Evolutionary conservation across 2,113 vertebrate genomes (phyloP).

Genomic region (Tyto alba): DNA sequence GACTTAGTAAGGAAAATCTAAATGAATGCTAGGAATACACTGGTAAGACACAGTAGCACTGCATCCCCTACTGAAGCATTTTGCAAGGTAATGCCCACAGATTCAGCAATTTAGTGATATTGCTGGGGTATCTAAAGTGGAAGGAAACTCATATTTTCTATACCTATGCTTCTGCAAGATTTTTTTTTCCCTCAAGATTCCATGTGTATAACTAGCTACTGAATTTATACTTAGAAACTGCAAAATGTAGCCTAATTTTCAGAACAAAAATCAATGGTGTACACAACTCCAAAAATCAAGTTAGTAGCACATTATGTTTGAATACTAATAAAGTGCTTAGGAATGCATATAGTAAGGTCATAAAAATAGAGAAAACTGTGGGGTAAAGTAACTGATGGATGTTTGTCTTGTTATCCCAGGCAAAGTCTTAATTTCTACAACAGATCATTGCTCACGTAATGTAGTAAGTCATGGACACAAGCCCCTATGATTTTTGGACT

Average conservation of each 20-base stretch:
- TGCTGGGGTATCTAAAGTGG: not conserved
- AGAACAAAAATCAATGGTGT: not conserved
- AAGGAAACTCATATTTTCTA: not conserved
- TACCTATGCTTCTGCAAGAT: not conserved
- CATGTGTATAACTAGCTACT: not conserved
- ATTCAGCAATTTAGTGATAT: not conserved
- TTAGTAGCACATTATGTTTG: not conserved
- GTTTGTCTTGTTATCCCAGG: not conserved
- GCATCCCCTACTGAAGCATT: not conserved
- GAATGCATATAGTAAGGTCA: not conserved
- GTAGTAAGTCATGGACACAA: not conserved
- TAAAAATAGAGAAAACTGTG: not conserved
- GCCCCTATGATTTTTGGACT: not conserved
- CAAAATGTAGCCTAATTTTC: not conserved
- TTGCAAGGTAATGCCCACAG: not conserved
- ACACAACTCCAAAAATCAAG: not conserved
- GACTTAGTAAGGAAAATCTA: conserved; percentile 43
- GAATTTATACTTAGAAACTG: not conserved
- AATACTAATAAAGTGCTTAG: not conserved
- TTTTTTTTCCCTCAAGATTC: not conserved
- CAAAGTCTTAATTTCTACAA: not conserved
- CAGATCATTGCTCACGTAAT: not conserved
- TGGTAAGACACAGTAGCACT: not conserved
- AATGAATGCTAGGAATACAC: not conserved
- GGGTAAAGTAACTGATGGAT: not conserved